phyloP scores from a whole-genome alignment of 2,797 vertebrate genomes.

The Microctenopoma stevenorrisi region DNA sequence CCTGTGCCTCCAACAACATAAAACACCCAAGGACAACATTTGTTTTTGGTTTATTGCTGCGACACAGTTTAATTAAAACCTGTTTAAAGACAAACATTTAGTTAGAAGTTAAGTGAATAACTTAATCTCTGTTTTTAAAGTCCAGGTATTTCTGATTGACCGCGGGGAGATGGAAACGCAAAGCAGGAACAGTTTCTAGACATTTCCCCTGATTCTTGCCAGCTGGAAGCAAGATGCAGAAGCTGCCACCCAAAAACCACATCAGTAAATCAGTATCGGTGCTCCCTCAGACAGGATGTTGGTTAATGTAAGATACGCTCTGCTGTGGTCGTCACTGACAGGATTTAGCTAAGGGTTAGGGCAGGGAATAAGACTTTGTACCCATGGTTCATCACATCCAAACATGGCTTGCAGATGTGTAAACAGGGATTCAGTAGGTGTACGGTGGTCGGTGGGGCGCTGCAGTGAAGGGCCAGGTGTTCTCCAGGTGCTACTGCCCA shows the following conservation, averaged over 20 bases:
- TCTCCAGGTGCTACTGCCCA: conserved; percentile 48
- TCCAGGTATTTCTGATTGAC: conserved; percentile 10
- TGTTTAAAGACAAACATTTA: too few species aligned
- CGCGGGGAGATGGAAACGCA: conserved; percentile 3
- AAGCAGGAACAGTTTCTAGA: conserved; percentile 4
- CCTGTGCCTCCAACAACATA: neutral
- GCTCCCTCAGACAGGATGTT: conserved; percentile 55
- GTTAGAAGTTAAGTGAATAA: too few species aligned
- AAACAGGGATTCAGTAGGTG: neutral
- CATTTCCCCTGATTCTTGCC: conserved; percentile 8
- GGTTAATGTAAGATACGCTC: conserved; percentile 32
- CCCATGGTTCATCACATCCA: conserved; percentile 23
- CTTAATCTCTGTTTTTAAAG: conserved; percentile 1
- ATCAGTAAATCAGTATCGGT: conserved; percentile 40
- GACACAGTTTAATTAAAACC: too few species aligned
- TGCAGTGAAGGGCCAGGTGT: conserved; percentile 33
- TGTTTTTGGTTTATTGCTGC: conserved; percentile 1
- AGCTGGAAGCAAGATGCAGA: conserved; percentile 60
- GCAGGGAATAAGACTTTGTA: conserved; percentile 2
- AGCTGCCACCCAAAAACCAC: conserved; percentile 54
- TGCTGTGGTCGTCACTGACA: conserved; percentile 42
- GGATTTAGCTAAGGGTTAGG: conserved; percentile 16
- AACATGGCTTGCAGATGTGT: conserved; percentile 21
- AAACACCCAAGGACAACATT: neutral
- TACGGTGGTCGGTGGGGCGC: conserved; percentile 29